Percentiles rank a stretch among this genome's conserved stretches.
phyloP scores from a whole-genome alignment of 2,888 invertebrate species.

The Dioctria linearis region DNA sequence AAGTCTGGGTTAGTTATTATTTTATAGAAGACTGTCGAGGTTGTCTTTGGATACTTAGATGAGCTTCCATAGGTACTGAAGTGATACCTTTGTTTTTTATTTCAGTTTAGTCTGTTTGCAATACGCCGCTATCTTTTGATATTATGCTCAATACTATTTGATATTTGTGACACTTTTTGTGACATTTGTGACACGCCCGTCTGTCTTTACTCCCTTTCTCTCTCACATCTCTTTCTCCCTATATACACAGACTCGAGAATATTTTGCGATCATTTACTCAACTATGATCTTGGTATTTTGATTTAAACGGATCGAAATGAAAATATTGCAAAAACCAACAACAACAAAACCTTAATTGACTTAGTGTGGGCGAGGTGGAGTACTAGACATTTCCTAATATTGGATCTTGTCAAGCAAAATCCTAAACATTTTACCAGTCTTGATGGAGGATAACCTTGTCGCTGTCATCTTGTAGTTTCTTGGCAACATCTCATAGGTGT shows the following conservation, averaged over 20 bases:
- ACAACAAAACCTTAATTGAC: slow-evolving; percentile 24
- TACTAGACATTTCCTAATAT: slow-evolving; percentile 20
- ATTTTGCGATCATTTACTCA: slow-evolving; percentile 30
- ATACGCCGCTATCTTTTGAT: slow-evolving; percentile 12
- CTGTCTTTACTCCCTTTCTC: background rate
- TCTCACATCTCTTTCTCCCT: too few species aligned
- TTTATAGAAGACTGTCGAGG: slow-evolving; percentile 12
- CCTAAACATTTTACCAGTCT: slow-evolving; percentile 11
- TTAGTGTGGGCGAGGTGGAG: slow-evolving; percentile 23
- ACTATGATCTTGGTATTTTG: slow-evolving; percentile 16
- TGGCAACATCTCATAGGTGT: slow-evolving; percentile 27
- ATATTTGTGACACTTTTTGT: slow-evolving; percentile 2
- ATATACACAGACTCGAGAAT: slow-evolving; percentile 7
- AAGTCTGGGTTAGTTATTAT: slow-evolving; percentile 3
- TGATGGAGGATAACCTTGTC: background rate
- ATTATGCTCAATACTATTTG: slow-evolving; percentile 24
- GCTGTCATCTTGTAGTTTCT: too few species aligned
- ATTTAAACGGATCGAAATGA: slow-evolving; percentile 33
- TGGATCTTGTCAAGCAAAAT: slow-evolving; percentile 39
- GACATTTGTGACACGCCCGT: slow-evolving; percentile 43
- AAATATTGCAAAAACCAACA: slow-evolving; percentile 15
- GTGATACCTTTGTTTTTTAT: too few species aligned
- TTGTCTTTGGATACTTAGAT: background rate
- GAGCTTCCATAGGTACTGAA: background rate
- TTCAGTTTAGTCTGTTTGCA: background rate